Percentiles rank a stretch among this genome's conserved stretches.
phyloP scores from a whole-genome alignment of 2,113 vertebrate species.

The Epinephelus fuscoguttatus region DNA sequence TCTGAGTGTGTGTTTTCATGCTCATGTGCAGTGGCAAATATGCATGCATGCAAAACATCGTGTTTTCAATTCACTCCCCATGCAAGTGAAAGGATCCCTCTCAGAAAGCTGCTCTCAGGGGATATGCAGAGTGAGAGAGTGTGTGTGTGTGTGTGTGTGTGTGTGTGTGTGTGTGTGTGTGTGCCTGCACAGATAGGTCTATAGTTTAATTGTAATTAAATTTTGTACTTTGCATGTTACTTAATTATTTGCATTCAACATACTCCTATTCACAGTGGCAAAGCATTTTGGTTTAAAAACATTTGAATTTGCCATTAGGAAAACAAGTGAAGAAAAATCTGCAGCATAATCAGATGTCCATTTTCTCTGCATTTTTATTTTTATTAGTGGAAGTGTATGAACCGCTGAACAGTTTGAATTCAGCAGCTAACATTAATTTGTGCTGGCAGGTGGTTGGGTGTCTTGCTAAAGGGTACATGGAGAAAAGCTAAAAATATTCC shows the following conservation, averaged over 20 bases:
- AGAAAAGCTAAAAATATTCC: conserved; percentile 48
- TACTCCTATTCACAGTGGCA: neutral
- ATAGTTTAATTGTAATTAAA: neutral
- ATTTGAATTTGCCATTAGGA: neutral
- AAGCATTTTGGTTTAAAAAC: no score
- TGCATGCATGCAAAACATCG: no score
- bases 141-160: conserved; percentile 40
- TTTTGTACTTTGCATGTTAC: no score
- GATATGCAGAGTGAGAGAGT: neutral
- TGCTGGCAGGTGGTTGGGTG: conserved; percentile 31
- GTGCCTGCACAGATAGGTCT: neutral
- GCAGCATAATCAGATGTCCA: neutral
- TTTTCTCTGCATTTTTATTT: no score
- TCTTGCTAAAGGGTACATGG: conserved; percentile 61
- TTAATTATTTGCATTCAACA: neutral
- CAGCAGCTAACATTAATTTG: neutral
- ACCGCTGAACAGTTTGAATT: neutral
- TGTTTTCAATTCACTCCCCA: no score
- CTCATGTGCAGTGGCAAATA: no score
- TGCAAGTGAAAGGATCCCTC: no score
- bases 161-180: neutral
- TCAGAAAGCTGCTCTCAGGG: no score
- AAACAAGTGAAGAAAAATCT: neutral
- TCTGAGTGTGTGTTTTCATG: no score
- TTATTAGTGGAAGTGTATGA: neutral